Conservation (phyloP, 2,797 vertebrate species). For the Pantherophis alleghaniensis region DNA sequence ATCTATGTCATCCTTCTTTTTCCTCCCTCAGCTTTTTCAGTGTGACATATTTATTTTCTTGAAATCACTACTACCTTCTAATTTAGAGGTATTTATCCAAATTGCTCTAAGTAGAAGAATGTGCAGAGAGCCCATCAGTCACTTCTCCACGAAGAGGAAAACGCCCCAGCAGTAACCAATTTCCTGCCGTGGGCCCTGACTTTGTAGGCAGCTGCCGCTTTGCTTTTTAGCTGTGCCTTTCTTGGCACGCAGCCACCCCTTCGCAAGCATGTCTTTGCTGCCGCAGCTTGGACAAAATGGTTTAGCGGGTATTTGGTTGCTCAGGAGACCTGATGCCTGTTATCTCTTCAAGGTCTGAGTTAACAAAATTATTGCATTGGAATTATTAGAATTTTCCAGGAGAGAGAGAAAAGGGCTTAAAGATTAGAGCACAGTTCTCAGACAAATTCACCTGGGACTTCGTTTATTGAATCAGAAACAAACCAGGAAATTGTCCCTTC, state of each 20-base stretch:
- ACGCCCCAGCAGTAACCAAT: background rate
- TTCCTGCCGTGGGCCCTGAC: background rate
- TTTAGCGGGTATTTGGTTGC: background rate
- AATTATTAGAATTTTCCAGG: background rate
- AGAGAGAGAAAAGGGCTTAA: background rate
- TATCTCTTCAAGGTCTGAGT: background rate
- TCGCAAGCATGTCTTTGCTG: background rate
- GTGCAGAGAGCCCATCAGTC: background rate
- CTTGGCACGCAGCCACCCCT: background rate
- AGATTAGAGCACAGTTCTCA: background rate
- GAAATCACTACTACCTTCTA: background rate
- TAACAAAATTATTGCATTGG: background rate
- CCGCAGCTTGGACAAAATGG: background rate
- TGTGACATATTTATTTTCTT: background rate
- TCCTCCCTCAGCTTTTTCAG: background rate
- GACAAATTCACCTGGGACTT: background rate
- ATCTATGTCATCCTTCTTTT: background rate
- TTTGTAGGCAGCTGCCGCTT: background rate
- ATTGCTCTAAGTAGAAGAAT: background rate
- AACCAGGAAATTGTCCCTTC: background rate
- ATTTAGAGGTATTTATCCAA: background rate
- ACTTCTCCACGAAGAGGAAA: background rate
- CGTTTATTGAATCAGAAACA: constrained; percentile 58
- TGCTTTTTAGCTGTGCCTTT: background rate
- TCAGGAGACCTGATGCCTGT: background rate